A percentile compares a stretch with the other conserved stretches of the same genome.
These are phyloP conservation scores for Xenopus petersii DNA, from an alignment of 2,797 vertebrate species.

Conservation along the genomic window DNA sequence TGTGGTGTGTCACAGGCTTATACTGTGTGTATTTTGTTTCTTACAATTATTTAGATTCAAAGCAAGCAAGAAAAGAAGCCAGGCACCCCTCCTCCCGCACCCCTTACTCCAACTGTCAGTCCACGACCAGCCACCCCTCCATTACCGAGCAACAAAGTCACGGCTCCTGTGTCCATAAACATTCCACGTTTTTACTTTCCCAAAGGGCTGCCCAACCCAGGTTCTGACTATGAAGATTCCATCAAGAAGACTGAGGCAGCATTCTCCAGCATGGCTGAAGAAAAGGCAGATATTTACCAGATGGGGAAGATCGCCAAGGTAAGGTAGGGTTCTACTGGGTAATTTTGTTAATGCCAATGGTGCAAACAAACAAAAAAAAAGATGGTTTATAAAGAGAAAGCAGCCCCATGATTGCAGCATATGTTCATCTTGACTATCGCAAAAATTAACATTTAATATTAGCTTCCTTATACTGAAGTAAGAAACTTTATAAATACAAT, in stretches of 20 bases:
- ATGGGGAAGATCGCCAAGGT: constrained; percentile 97
- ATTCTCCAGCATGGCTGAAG: constrained; percentile 87
- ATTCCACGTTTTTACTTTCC: constrained; percentile 99
- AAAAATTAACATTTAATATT: too few species aligned
- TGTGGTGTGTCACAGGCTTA: too few species aligned
- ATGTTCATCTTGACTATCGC: too few species aligned
- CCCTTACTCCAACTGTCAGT: constrained; percentile 61
- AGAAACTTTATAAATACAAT: too few species aligned
- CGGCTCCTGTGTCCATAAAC: constrained; percentile 82
- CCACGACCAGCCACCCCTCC: constrained; percentile 65
- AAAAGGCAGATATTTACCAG: constrained; percentile 89
- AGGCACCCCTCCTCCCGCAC: constrained; percentile 73
- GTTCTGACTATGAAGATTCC: constrained; percentile 77
- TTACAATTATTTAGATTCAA: constrained; percentile 74
- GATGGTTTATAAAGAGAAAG: too few species aligned
- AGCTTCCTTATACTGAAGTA: too few species aligned
- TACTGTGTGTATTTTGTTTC: neutral
- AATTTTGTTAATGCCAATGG: too few species aligned
- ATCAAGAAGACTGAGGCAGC: constrained; percentile 79
- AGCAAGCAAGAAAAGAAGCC: constrained; percentile 92
- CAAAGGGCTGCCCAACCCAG: constrained; percentile 83
- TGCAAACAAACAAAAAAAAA: too few species aligned
- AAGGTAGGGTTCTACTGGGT: constrained; percentile 35
- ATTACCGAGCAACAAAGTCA: constrained; percentile 68
- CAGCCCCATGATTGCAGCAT: too few species aligned